Conservation (phyloP, 2,888 invertebrate species). For the Argynnis bischoffii region DNA sequence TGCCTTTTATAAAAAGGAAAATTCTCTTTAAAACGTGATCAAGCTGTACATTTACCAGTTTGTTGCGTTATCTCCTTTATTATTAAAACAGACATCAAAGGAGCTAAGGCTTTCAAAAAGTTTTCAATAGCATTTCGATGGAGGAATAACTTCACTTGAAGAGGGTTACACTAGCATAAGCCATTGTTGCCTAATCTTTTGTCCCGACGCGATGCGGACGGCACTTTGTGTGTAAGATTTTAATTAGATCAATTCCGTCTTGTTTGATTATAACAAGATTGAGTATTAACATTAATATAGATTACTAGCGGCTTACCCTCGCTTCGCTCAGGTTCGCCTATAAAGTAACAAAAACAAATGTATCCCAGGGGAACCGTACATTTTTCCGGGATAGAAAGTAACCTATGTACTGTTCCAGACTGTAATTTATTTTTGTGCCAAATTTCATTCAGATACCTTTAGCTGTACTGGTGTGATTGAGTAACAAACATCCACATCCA, state of each 20-base stretch:
- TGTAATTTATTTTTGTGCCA: too few species aligned
- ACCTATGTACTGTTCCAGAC: too few species aligned
- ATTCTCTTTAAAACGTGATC: neutral
- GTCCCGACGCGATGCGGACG: conserved; percentile 18
- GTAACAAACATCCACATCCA: too few species aligned
- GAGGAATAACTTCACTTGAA: conserved; percentile 33
- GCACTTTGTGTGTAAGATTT: conserved; percentile 29
- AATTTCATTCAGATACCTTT: too few species aligned
- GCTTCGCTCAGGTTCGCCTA: too few species aligned
- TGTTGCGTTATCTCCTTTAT: conserved; percentile 33
- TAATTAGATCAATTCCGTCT: conserved; percentile 28
- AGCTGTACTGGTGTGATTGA: too few species aligned
- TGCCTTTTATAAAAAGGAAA: neutral
- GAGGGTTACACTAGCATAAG: conserved; percentile 30
- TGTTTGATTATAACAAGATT: conserved; percentile 1
- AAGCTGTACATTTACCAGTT: conserved; percentile 1
- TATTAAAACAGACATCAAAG: conserved; percentile 39
- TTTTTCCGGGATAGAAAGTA: too few species aligned
- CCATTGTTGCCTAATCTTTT: conserved; percentile 36
- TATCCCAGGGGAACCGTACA: too few species aligned
- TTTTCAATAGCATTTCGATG: conserved; percentile 39
- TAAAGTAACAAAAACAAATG: too few species aligned
- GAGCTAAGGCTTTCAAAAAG: conserved; percentile 36
- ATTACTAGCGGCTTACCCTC: neutral
- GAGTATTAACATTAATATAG: neutral